Base-by-base conservation (phyloP, 2,888 invertebrate genomes). In the Apamea sordens region DNA sequence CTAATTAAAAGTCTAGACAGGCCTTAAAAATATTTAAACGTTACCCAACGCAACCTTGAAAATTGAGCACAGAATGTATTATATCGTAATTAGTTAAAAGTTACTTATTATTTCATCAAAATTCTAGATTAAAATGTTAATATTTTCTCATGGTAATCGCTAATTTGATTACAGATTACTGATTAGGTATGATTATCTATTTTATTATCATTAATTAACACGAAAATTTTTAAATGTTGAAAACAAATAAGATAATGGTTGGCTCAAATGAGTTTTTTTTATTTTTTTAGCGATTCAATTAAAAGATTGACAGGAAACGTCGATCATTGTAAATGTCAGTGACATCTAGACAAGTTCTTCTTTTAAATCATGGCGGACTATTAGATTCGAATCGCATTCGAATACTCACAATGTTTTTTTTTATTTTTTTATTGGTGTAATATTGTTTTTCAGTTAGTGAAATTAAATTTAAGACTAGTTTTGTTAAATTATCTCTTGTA, bases 11-110 rank as follows among this genome's bases (percentile, higher is more conserved):
- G 11, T 69, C 56, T 73, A 73, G 50, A 69, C 73, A 71, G 56
- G 72, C 50, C 24, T 75, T 15, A 44, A 68, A 32, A 36, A 59
- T 24, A 32, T 56, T 73, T 53, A 56, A 47, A 64, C 28, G 13
- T 85, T 85, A 76, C 76, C 53, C 36, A 85, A 86, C 50, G 15
- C 63, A 70, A 76, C 86, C 85, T 85, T 85, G 78, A 76, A 36
- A 47, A 56, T 56, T 56, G 21, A 71, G 32, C 63, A 11, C 78
- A 56, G 13, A 78, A 73, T 86, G 24, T 50, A 65, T 73, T 74
- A 78, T 73, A 61, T 69, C 8, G 6, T 78, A 76, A 83, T 86
- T 86, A 82, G 28, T 74, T 13, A 63, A 71, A 72, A 74, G 32
- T 69, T 77, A 69, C 74, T 83, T 69, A 76, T 86, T 78, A 78